Evolutionary conservation across 2,113 vertebrate species (phyloP), one percentile per base, ranked within the genome.

Genomic region (Rhodinocichla rosea): DNA sequence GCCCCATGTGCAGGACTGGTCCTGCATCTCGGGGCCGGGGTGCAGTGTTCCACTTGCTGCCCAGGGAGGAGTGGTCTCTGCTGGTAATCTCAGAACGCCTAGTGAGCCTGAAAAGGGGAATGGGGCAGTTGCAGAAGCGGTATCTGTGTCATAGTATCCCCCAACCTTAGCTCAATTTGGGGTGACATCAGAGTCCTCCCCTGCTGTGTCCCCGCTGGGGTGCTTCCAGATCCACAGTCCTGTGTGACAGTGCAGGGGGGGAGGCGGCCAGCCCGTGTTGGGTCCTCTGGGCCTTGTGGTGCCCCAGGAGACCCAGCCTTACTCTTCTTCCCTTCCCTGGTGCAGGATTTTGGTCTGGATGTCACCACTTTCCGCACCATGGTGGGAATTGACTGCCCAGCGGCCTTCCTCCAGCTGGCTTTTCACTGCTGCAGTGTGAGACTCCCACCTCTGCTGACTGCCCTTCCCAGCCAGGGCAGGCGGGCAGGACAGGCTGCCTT

Each of bases 351-450:
- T 90, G 99, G 99, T 26, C 97, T 99, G 95, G 99, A 99, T 2
- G 79, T 99, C 74, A 96, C 97, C 22, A 94, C 98, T 4, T 99
- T 99, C 95, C 97, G 98, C 92, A 98, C 98, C 82, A 98, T 99
- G 98, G 98, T 99, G 45, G 98, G 96, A 16, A 97, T 98, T 6
- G 98, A 99, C 97, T 99, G 99, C 92, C 99, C 99, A 0, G 77
- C 95, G 0, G 95, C 97, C 6, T 99, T 99, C 96, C 98, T 99
- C 71, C 98, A 98, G 86, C 97, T 99, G 21, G 98, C 99, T 68
- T 98, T 99, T 90, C 98, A 98, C 94, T 99, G 99, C 98, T 99
- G 99, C 97, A 98, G 97, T 40, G 99, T 99, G 96, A 98, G 99
- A 75, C 15, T 76, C 15, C 70, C 32, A 8, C 11, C 32, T 78